Evolutionary conservation across 2,113 vertebrate species (phyloP), one percentile per base, ranked within the genome.

Genomic region (Campylomormyrus numenius): DNA sequence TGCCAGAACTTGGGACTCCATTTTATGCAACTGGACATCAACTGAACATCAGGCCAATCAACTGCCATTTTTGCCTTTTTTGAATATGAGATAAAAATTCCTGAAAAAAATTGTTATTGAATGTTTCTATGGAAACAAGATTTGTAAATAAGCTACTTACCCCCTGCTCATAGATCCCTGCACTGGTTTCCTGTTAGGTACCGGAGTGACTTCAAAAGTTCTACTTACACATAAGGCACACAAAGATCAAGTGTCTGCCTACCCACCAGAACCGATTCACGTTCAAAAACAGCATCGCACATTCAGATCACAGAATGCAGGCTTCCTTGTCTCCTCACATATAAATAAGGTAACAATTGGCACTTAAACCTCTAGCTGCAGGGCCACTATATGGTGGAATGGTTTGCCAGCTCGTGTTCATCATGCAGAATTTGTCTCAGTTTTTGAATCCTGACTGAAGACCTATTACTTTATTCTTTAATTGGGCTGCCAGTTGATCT

Each of bases 71-170:
- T 11, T 46, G 45, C 48, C 52, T 45, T 89, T 90, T 90, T 91
- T 53, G 77, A 90, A 87, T 46, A 62, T n/a, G 56, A 9, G 24
- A n/a, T 24, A n/a, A 62, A 62, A 62, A 62, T 9, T 24, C 56
- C 56, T 62, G 9, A 62, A 62, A 56, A 42, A 56, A 2, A 1
- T 17, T 19, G 5, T 56, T n/a, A 62, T n/a, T 62, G 45, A 13
- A 88, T 21, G 74, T 90, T 85, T 84, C 85, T 35, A 88, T 88
- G 88, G 88, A 49, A 53, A 91, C 56, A 89, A 21, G n/a, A 42
- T 49, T 42, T 39, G 49, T 52, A 31, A 62, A 62, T 62, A 8
- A 62, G 56, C 56, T 62, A n/a, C 2, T n/a, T 1, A 62, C 0
- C 24, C 24, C 56, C n/a, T 70, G n/a, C 62, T 31, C 62, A 31